A percentile compares a stretch with the other conserved stretches of the same genome.
Evolutionary conservation across 2,797 vertebrate species (phyloP).

Genomic region (Phalanger gymnotis): DNA sequence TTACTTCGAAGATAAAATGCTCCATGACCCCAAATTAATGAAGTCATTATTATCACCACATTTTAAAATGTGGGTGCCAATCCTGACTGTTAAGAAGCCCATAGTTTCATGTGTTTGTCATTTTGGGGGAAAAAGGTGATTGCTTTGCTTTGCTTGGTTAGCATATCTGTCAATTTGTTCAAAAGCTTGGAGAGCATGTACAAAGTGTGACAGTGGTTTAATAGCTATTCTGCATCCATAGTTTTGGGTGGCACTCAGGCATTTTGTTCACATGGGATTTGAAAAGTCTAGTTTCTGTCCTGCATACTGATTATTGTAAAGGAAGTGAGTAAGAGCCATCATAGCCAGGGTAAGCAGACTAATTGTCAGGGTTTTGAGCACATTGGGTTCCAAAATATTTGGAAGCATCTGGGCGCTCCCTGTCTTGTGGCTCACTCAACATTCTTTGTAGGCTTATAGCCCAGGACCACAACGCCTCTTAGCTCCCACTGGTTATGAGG

Average conservation of each 20-base stretch:
- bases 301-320: conserved; percentile 34
- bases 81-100: neutral
- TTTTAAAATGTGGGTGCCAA: neutral
- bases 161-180: conserved; percentile 6
- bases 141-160: neutral
- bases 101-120: conserved; percentile 1
- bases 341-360: neutral
- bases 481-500: neutral
- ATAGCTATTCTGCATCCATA: neutral
- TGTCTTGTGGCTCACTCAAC: conserved; percentile 13
- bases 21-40: neutral
- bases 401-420: neutral
- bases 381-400: neutral
- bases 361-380: neutral
- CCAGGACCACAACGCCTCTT: neutral
- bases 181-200: neutral
- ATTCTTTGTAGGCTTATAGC: neutral
- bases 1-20: conserved; percentile 33
- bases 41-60: conserved; percentile 21
- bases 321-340: conserved; percentile 35
- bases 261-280: neutral
- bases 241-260: neutral
- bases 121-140: neutral
- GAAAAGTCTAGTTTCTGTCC: neutral
- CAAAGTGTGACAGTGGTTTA: conserved; percentile 18